phyloP scores from a whole-genome alignment of 2,888 invertebrate species.

The Callosobruchus maculatus region DNA sequence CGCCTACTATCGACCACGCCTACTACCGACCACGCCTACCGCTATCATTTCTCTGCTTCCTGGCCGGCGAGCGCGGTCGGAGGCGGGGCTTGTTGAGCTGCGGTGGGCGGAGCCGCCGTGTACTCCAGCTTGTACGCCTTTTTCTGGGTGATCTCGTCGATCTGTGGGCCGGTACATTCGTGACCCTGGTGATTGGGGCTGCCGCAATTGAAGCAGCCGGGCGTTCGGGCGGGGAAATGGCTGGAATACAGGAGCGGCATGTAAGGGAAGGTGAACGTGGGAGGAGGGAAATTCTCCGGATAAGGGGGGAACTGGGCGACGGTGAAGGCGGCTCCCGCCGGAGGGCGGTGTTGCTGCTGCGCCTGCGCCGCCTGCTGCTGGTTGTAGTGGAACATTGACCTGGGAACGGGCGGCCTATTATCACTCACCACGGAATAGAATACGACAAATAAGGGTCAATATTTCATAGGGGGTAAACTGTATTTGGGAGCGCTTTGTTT shows the following conservation, averaged over 20 bases:
- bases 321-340: slow-evolving; percentile 39
- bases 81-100: background rate
- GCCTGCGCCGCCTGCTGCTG: slow-evolving; percentile 10
- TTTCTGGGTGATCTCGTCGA: slow-evolving; percentile 85
- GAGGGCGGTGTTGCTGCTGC: slow-evolving; percentile 38
- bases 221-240: slow-evolving; percentile 56
- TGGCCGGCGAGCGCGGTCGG: background rate
- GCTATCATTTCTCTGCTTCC: slow-evolving; percentile 24
- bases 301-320: slow-evolving; percentile 19
- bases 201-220: slow-evolving; percentile 88
- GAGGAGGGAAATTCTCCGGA: slow-evolving; percentile 30
- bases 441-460: too few species aligned
- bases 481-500: too few species aligned
- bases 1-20: too few species aligned
- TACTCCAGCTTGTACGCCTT: slow-evolving; percentile 68
- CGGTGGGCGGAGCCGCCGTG: slow-evolving; percentile 32
- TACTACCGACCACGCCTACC: too few species aligned
- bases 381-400: slow-evolving; percentile 35
- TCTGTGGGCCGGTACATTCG: slow-evolving; percentile 86
- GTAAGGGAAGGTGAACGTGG: slow-evolving; percentile 37
- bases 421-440: too few species aligned
- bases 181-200: slow-evolving; percentile 76
- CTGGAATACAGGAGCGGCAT: slow-evolving; percentile 46
- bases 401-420: slow-evolving; percentile 20
- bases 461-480: too few species aligned